Base-by-base conservation (phyloP, 2,113 vertebrate genomes). In the Microcebus tavaratra region DNA sequence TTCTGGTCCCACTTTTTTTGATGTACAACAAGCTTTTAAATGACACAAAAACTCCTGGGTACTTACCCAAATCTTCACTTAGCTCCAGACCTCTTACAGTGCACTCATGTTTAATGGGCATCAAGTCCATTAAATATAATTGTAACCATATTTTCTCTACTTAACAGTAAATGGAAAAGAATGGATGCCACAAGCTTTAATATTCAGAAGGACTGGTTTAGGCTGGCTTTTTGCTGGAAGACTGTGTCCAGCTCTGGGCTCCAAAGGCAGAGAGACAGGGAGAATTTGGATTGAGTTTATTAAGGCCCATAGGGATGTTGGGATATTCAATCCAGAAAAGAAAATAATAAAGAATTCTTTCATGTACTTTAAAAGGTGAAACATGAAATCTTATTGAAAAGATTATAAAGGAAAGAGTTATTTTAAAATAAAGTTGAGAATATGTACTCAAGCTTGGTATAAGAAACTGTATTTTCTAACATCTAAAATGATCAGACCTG, bases 81-180 rank as follows among this genome's bases (percentile, higher is more conserved):
- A 81, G 79, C 59, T 95, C 86, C 68, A 76, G 61, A 36, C 45
- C 50, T 91, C 63, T 85, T 86, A 75, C 1, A 68, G 67, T 85
- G 90, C 82, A 87, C 75, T 97, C 80, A 90, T 83, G 36, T 89
- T 94, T 97, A 93, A 84, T 80, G 91, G 91, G 15, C 65, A 50
- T 92, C 67, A 87, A 23, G 29, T 18, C 97, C 97, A 97, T 95
- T 97, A 97, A 76, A 81, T 81, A 88, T 94, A 94, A 97, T 96
- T 97, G 83, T 81, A 97, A 95, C 79, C 89, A 88, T 72, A 87
- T 27, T 94, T 63, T 87, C 78, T 98, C 45, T 91, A 93, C 85
- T 93, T 95, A 95, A 91, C 73, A 91, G 59, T 97, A 98, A 97
- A 42, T 97, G 79, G 91, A 61, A 94, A 81, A 96, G 27, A 94